Base-by-base conservation (phyloP, 2,888 invertebrate genomes). In the Pogonocherus hispidulus region DNA sequence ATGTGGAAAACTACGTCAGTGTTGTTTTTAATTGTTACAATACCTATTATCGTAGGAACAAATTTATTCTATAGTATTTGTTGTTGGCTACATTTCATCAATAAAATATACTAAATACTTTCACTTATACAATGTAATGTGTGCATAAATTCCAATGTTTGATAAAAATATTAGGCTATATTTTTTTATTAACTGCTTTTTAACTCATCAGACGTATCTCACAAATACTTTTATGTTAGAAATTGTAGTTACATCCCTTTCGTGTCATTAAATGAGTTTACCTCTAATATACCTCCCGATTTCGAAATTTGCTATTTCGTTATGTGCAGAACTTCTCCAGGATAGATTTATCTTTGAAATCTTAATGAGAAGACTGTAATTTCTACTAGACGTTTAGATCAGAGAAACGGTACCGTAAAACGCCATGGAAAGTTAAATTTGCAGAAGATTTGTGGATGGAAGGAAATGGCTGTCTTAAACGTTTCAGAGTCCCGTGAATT, bases 381-480 rank as follows among this genome's bases (percentile, higher is more conserved):
- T 16, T 4, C 16, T 3, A 37, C 18, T 9, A 23, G 44, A 22
- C 57, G n/a, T 6, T 47, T n/a, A 35, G 52, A 49, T 20, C 8
- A 47, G 32, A 19, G 27, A 59, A 68, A 68, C 37, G 51, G 52
- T 54, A 19, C 47, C 57, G 47, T 52, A 19, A 22, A 35, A 46
- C 20, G 51, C 41, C 54, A 49, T 63, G 62, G 68, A 68, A 73
- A 76, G 73, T 74, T 72, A 72, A 72, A 74, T 74, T 75, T 76
- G 74, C 70, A 60, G 66, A 75, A 77, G 77, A 79, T 79, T 80
- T 76, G 78, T 74, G 76, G 74, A 76, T 72, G 71, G 57, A 51
- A 71, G 78, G 75, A 77, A 79, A 78, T 76, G 73, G 76, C 76
- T 75, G 75, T 76, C 74, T 76, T 78, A 76, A 78, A 78, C 79